These are phyloP conservation scores for Nezara viridula DNA, from an alignment of 2,888 invertebrate genomes.

Conservation along the genomic window DNA sequence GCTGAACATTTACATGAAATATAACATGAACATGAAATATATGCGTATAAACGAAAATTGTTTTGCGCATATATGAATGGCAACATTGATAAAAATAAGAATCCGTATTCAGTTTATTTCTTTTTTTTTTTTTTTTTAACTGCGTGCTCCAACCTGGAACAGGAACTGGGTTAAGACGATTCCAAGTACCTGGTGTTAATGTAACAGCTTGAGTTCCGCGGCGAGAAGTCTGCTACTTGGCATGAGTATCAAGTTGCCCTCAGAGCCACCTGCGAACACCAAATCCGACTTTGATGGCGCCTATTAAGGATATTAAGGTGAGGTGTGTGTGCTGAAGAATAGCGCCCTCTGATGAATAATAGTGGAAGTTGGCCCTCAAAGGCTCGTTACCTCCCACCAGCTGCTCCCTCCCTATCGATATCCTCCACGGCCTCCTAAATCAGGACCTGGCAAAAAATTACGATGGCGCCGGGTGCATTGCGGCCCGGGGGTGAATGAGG, in stretches of 20 bases:
- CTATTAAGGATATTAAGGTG: slow-evolving; percentile 45
- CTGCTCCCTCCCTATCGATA: neutral
- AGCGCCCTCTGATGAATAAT: neutral
- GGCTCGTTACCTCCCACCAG: neutral
- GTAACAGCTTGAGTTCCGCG: neutral
- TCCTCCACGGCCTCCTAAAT: neutral
- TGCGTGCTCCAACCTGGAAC: no score
- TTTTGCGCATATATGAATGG: no score
- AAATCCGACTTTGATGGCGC: slow-evolving; percentile 37
- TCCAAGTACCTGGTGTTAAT: neutral
- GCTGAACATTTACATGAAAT: no score
- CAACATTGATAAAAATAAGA: no score
- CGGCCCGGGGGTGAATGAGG: neutral
- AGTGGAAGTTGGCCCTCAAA: slow-evolving; percentile 27
- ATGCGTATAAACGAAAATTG: no score
- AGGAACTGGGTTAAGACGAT: neutral
- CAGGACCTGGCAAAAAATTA: slow-evolving; percentile 22
- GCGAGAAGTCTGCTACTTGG: neutral
- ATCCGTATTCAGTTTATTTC: no score
- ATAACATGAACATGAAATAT: no score
- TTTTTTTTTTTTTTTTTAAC: no score
- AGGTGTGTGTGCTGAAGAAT: neutral
- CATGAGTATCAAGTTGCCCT: neutral
- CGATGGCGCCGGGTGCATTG: neutral
- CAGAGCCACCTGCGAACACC: neutral